Evolutionary conservation across 1,140 invertebrate species (phyloP).

Genomic region (Diabrotica undecimpunctata): DNA sequence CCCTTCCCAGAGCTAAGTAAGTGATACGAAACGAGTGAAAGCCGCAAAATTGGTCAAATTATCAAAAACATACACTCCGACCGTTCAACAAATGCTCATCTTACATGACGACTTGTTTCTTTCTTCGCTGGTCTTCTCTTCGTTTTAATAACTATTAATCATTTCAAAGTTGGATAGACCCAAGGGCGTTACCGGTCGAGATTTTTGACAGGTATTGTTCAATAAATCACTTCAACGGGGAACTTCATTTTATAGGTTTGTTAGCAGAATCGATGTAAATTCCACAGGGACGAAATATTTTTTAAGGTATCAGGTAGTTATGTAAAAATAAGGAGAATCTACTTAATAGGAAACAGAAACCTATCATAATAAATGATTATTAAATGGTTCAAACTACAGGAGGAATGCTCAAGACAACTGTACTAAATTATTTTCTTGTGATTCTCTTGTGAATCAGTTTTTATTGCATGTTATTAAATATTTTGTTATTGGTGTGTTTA

Average conservation of each 20-base stretch:
- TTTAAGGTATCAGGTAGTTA: neutral
- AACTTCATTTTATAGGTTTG: neutral
- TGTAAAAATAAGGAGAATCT: neutral
- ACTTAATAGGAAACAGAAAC: no score
- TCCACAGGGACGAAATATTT: neutral
- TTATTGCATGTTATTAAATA: no score
- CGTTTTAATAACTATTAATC: constrained; percentile 3
- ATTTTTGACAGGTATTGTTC: constrained; percentile 2
- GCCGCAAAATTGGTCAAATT: neutral
- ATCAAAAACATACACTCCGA: neutral
- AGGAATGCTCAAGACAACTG: no score
- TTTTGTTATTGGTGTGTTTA: no score
- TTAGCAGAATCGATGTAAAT: neutral
- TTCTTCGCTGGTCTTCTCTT: neutral
- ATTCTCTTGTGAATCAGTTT: no score
- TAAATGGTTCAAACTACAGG: no score
- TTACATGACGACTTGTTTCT: neutral
- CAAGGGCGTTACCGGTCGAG: neutral
- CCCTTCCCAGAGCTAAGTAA: no score
- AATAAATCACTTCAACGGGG: neutral
- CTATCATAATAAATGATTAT: no score
- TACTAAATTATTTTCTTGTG: no score
- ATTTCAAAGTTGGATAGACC: constrained; percentile 2
- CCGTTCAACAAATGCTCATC: neutral
- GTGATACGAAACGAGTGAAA: neutral